A percentile compares a stretch with the other conserved stretches of the same genome.
Conservation (phyloP, 2,888 invertebrate species). For the Drosophila hamatofila region DNA sequence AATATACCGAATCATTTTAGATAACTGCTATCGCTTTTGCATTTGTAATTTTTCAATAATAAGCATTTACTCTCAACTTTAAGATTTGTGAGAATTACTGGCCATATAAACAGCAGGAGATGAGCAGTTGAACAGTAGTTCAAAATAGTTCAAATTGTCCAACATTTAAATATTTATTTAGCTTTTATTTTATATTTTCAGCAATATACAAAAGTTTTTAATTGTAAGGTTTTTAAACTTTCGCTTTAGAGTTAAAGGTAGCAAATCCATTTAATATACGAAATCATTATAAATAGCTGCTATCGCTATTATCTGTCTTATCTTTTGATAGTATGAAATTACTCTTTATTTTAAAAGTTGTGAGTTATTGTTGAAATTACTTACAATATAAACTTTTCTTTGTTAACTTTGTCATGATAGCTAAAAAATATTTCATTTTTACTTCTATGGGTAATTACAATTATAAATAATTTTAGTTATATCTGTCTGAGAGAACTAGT, state of each 20-base stretch:
- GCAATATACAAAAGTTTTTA: too few species aligned
- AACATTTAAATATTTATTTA: too few species aligned
- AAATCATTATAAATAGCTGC: slow-evolving; percentile 2
- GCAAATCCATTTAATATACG: not conserved
- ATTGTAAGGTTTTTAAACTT: not conserved
- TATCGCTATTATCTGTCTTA: not conserved
- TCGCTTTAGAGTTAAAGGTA: not conserved
- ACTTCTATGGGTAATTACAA: not conserved
- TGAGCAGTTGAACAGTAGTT: too few species aligned
- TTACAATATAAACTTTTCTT: not conserved
- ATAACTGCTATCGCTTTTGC: not conserved
- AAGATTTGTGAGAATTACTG: not conserved
- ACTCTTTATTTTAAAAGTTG: too few species aligned
- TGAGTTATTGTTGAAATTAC: too few species aligned
- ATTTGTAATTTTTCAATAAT: not conserved
- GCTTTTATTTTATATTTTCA: too few species aligned
- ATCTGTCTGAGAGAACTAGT: not conserved
- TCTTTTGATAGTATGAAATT: not conserved
- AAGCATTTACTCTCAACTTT: not conserved
- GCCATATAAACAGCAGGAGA: too few species aligned
- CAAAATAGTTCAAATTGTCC: too few species aligned
- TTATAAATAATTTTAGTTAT: not conserved
- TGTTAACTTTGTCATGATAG: not conserved
- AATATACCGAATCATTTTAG: not conserved
- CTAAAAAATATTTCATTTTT: too few species aligned